A percentile compares a stretch with the other conserved stretches of the same genome.
Evolutionary conservation across 2,113 vertebrate genomes (phyloP).

Genomic region (Daubentonia madagascariensis): DNA sequence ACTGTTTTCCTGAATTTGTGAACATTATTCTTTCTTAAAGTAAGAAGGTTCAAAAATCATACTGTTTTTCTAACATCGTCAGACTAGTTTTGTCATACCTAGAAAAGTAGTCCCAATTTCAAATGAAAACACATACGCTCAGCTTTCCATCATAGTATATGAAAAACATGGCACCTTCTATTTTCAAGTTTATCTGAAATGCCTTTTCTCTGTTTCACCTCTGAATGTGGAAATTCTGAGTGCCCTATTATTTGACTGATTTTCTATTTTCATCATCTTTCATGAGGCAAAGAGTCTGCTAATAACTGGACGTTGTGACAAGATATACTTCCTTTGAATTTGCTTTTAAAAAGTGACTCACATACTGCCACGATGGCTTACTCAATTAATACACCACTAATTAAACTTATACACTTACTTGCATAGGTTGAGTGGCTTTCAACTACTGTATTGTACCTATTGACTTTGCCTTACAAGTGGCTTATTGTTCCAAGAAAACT

Average conservation of each 20-base stretch:
- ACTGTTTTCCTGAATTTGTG: not conserved
- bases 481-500: constrained; percentile 45
- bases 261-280: constrained; percentile 5
- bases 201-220: not conserved
- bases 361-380: not conserved
- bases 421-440: constrained; percentile 36
- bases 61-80: not conserved
- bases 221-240: not conserved
- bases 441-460: not conserved
- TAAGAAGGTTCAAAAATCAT: not conserved
- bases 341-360: constrained; percentile 22
- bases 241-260: not conserved
- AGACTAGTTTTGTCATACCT: not conserved
- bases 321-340: not conserved
- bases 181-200: not conserved
- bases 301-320: not conserved
- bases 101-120: not conserved
- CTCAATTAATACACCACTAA: not conserved
- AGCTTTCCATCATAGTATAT: not conserved
- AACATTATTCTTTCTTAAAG: not conserved
- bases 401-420: constrained; percentile 20
- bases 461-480: constrained; percentile 8
- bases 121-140: not conserved
- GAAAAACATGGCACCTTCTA: not conserved
- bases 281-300: not conserved